Evolutionary conservation across 2,888 invertebrate species (phyloP).

Genomic region (Synanthedon formicaeformis): DNA sequence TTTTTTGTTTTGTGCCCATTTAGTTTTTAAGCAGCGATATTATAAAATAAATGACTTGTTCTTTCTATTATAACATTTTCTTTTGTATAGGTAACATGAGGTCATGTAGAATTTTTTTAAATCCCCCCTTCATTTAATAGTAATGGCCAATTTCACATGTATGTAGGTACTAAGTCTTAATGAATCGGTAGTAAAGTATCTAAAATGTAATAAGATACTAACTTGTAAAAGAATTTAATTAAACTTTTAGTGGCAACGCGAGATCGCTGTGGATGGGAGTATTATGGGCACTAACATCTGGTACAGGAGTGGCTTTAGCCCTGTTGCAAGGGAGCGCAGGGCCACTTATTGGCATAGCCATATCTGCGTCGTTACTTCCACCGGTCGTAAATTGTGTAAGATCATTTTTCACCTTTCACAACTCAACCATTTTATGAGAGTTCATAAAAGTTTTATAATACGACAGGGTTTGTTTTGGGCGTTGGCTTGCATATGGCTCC

Average conservation of each 20-base stretch:
- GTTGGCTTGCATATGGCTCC: conserved; percentile 77
- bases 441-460: background rate
- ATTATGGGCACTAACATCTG: conserved; percentile 80
- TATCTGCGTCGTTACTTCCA: conserved; percentile 86
- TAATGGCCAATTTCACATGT: too few relatives aligned
- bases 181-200: too few relatives aligned
- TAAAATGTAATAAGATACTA: too few relatives aligned
- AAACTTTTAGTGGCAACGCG: conserved; percentile 72
- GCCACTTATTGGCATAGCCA: conserved; percentile 89
- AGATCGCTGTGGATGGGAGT: conserved; percentile 82
- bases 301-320: conserved; percentile 87
- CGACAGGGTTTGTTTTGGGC: conserved; percentile 81
- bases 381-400: conserved; percentile 88
- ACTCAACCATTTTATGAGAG: background rate
- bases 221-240: background rate
- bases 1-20: too few relatives aligned
- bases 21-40: too few relatives aligned
- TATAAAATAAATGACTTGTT: too few relatives aligned
- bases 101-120: too few relatives aligned
- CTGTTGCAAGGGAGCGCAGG: conserved; percentile 86
- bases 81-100: too few relatives aligned
- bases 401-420: background rate
- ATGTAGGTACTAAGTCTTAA: too few relatives aligned
- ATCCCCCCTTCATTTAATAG: too few relatives aligned
- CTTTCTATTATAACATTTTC: too few relatives aligned